Evolutionary conservation across 2,797 vertebrate species (phyloP), one percentile per base, ranked within the genome.

Genomic region (Gambusia yucatana): DNA sequence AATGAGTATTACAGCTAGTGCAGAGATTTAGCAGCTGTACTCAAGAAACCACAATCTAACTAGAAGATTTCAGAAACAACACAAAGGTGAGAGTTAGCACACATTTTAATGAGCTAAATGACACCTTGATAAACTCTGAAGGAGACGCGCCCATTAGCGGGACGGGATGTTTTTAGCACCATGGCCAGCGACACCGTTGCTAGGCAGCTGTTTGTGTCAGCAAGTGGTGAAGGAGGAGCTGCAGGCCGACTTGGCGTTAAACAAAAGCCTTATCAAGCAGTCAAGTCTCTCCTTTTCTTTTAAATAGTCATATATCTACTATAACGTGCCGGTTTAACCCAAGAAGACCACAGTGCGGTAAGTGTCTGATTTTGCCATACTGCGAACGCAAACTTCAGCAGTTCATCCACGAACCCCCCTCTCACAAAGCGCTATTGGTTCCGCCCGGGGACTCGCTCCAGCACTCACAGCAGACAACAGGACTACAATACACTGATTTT

Each of bases 131-230:
- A 82, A 89, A 82, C 72, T 86, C 71, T 73, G 77, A 81, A 75
- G n/a, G 17, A 74, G 85, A 82, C 79, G 81, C 83, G 28, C 74
- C 85, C 83, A 81, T 48, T 67, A 57, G 69, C 28, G n/a, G 36
- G 61, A 17, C 69, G 73, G 75, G 46, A 82, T 63, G 81, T 69
- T 72, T 90, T 90, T 86, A 95, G 94, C 91, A 95, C 94, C 93
- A 94, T 70, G 94, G 94, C 50, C 94, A 95, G 94, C 93, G 93
- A 89, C 93, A 83, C 86, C 67, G 92, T 94, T 93, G 91, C 92
- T 92, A 91, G 83, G 94, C 79, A 87, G 87, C 90, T 47, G 93
- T 90, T 92, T 91, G 89, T 80, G 55, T 81, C 78, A 72, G 78
- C 71, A 52, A 77, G 69, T 55, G 33, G 67, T 17, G 47, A 65